Percentiles rank a stretch among this genome's conserved stretches.
Evolutionary conservation across 2,113 vertebrate genomes (phyloP).

Genomic region (Dicentrarchus labrax): DNA sequence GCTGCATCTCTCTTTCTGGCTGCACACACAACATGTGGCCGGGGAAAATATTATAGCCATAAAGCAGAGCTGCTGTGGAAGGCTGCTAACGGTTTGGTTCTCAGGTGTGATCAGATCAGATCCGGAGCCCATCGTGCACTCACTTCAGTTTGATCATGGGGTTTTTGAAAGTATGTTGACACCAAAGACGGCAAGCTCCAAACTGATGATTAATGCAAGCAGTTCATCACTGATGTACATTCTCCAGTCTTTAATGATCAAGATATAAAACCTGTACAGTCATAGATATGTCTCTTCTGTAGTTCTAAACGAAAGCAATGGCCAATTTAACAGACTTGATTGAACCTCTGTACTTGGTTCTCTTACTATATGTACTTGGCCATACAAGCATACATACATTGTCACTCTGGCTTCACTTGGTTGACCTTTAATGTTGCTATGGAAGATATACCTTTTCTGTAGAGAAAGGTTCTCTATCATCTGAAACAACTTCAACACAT

Average conservation of each 20-base stretch:
- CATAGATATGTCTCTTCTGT: background rate
- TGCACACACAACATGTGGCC: slow-evolving; percentile 53
- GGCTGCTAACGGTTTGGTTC: background rate
- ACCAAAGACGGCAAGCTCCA: too few species aligned
- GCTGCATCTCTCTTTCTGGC: slow-evolving; percentile 51
- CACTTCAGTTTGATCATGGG: background rate
- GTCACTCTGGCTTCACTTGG: background rate
- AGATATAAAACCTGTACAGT: background rate
- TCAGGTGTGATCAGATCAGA: background rate
- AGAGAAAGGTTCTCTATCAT: background rate
- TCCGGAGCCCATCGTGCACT: background rate
- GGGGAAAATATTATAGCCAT: slow-evolving; percentile 15
- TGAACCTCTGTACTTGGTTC: too few species aligned
- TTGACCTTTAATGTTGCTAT: background rate
- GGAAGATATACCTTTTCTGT: background rate
- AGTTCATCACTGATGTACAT: background rate
- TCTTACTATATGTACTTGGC: too few species aligned
- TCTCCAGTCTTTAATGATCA: background rate
- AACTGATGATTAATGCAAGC: background rate
- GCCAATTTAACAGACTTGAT: background rate
- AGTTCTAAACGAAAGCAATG: background rate
- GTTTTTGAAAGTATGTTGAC: background rate
- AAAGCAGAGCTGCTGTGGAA: slow-evolving; percentile 16
- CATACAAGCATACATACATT: background rate
- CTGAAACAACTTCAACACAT: background rate